Conservation (phyloP, 2,888 invertebrate genomes). For the Platycheirus rosarum region DNA sequence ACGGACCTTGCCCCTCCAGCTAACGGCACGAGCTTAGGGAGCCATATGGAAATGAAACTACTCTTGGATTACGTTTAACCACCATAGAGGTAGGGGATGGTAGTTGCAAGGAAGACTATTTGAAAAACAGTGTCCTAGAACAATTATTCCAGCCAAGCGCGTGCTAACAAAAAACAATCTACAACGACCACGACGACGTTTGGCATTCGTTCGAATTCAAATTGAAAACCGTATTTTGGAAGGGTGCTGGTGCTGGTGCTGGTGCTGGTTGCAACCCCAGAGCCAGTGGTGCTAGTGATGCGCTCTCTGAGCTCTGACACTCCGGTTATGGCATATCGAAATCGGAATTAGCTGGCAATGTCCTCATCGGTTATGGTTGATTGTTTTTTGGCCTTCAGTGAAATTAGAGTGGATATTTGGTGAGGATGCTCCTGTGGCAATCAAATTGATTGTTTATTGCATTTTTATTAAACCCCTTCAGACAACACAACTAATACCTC, state of each 20-base stretch:
- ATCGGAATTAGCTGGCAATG: conserved; percentile 51
- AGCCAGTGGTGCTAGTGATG: background rate
- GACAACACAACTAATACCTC: background rate
- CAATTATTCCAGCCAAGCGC: conserved; percentile 14
- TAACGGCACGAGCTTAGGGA: conserved; percentile 18
- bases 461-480: conserved; percentile 4
- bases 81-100: background rate
- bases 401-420: conserved; percentile 33
- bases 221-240: conserved; percentile 65
- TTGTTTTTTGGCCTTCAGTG: conserved; percentile 44
- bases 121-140: conserved; percentile 5
- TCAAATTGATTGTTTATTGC: conserved; percentile 70
- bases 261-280: too few relatives aligned
- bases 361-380: conserved; percentile 52
- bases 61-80: conserved; percentile 35
- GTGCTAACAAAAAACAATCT: background rate
- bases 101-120: conserved; percentile 15
- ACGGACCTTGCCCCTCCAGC: background rate
- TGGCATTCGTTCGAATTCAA: conserved; percentile 46
- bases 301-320: conserved; percentile 3
- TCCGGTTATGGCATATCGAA: conserved; percentile 16
- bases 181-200: background rate
- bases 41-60: conserved; percentile 56
- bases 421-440: conserved; percentile 43
- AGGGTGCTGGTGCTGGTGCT: too few relatives aligned